Percentiles rank a stretch among this genome's conserved stretches.
Conservation (phyloP, 37 sponge, comb jelly and placozoan species). For the Ianthella basta region DNA sequence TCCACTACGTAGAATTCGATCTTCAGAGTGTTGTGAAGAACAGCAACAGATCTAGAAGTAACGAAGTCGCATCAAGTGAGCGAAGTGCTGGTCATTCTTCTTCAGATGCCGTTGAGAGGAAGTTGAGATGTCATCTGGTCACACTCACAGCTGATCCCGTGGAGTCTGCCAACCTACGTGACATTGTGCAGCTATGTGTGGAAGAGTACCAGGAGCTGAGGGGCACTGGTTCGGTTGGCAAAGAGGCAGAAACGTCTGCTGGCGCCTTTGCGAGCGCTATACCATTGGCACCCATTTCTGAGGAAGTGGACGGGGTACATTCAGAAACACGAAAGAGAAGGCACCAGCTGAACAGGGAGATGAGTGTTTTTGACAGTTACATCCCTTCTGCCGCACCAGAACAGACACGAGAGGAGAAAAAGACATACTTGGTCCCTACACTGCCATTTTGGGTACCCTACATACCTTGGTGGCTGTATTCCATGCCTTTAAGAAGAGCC, state of each 20-base stretch:
- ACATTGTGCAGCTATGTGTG: slow-evolving; percentile 54
- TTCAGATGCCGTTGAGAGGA: background rate
- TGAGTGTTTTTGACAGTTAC: background rate
- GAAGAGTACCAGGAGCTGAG: background rate
- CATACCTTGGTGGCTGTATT: slow-evolving; percentile 82
- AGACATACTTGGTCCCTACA: background rate
- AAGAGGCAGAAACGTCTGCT: background rate
- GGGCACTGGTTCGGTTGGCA: background rate
- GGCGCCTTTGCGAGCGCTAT: background rate
- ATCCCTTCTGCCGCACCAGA: background rate
- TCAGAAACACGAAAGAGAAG: background rate
- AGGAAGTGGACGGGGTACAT: background rate
- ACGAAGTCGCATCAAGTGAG: no score
- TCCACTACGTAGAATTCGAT: background rate
- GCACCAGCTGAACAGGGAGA: background rate
- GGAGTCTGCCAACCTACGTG: slow-evolving; percentile 64
- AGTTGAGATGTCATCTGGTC: slow-evolving; percentile 35
- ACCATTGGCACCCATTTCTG: background rate
- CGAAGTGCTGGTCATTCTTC: no score
- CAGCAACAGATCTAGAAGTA: no score
- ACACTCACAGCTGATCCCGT: slow-evolving; percentile 51
- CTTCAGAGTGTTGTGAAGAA: background rate
- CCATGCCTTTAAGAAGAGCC: slow-evolving; percentile 42
- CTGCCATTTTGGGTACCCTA: slow-evolving; percentile 76
- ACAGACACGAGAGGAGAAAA: background rate